phyloP scores from a whole-genome alignment of 23 tunicate genomes.

The Botrylloides violaceus region DNA sequence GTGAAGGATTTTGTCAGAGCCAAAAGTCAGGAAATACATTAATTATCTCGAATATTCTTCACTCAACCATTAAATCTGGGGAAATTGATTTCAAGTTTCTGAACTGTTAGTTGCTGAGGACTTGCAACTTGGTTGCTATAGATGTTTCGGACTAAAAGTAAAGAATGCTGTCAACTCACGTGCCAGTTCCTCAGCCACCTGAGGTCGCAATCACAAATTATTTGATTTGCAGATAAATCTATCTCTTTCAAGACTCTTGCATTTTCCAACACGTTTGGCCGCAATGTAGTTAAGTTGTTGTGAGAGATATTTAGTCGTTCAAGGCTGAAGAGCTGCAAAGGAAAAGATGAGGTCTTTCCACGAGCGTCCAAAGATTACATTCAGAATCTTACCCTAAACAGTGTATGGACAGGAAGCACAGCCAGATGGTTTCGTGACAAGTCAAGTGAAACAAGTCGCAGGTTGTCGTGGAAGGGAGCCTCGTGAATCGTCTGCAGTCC shows the following conservation, averaged over 20 bases:
- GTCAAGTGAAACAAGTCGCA: conserved; percentile 16
- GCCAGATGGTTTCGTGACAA: conserved; percentile 6
- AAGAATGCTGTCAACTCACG: conserved; percentile 20
- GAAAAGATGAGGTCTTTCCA: no score
- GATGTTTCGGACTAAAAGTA: no score
- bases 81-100: no score
- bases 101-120: no score
- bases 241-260: conserved; percentile 24
- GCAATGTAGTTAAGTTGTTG: conserved; percentile 38
- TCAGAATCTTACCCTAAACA: neutral
- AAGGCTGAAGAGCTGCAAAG: neutral
- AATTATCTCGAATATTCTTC: no score
- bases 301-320: conserved; percentile 40
- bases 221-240: conserved; percentile 35
- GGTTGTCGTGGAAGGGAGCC: conserved; percentile 34
- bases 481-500: conserved; percentile 51
- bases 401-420: neutral
- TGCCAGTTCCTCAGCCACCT: conserved; percentile 52
- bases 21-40: no score
- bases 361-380: no score
- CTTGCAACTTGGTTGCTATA: no score
- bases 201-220: conserved; percentile 76
- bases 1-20: no score
- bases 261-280: conserved; percentile 24
- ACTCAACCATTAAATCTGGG: no score